Evolutionary conservation across 2,888 invertebrate species (phyloP).

Genomic region (Chrysodeixis includens): DNA sequence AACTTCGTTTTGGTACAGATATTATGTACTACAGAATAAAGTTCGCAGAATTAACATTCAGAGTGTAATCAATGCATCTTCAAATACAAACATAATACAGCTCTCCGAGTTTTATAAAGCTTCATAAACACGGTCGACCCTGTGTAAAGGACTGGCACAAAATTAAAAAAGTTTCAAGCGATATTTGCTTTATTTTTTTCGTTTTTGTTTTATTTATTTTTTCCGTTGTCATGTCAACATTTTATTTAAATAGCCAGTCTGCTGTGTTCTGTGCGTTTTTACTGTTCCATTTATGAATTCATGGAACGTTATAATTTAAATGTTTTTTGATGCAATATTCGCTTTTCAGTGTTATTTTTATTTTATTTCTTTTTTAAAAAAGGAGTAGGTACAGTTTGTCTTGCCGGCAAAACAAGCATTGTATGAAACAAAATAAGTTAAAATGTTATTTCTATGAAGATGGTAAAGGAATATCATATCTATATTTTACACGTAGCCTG

Average conservation of each 20-base stretch:
- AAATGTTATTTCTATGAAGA: background rate
- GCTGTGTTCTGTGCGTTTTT: background rate
- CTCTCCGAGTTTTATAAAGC: conserved; percentile 33
- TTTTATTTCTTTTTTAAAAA: no score
- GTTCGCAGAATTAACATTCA: background rate
- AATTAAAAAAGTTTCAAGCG: conserved; percentile 31
- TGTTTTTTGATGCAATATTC: background rate
- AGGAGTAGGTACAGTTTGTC: no score
- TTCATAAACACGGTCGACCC: conserved; percentile 12
- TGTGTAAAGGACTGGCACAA: conserved; percentile 19
- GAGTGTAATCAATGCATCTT: conserved; percentile 11
- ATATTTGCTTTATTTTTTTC: conserved; percentile 15
- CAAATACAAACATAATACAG: background rate
- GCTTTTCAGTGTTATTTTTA: no score
- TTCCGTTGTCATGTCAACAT: conserved; percentile 14
- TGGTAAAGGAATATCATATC: background rate
- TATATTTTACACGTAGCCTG: background rate
- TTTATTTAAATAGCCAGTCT: conserved; percentile 26
- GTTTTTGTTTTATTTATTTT: conserved; percentile 11
- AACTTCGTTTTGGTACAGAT: no score
- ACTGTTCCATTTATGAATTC: background rate
- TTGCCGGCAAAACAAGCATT: no score
- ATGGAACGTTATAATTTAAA: background rate
- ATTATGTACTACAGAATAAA: background rate
- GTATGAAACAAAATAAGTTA: no score